Conservation (phyloP, 2,113 vertebrate genomes). For the Seriola dumerili region DNA sequence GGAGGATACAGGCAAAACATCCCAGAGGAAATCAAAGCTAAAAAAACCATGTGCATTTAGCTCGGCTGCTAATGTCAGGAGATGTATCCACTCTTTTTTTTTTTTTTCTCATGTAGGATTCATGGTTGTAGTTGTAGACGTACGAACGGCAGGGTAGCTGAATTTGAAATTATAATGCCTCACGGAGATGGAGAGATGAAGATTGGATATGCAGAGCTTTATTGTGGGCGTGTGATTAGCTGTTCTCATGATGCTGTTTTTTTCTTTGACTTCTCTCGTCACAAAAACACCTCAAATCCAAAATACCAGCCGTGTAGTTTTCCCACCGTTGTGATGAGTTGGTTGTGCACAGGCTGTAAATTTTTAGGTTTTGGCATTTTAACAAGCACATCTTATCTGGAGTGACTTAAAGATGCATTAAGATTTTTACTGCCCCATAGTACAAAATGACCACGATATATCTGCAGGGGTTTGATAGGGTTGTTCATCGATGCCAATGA, state of each 20-base stretch:
- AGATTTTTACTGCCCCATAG: constrained; percentile 41
- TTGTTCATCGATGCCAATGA: constrained; percentile 45
- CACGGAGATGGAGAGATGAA: background rate
- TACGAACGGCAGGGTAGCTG: constrained; percentile 2
- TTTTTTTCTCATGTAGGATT: constrained; percentile 9
- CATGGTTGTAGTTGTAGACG: background rate
- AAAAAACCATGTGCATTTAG: constrained; percentile 15
- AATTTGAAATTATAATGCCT: background rate
- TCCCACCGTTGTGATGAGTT: background rate
- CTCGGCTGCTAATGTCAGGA: constrained; percentile 10
- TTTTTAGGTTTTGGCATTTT: constrained; percentile 44
- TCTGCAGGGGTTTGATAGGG: constrained; percentile 32
- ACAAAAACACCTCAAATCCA: constrained; percentile 1
- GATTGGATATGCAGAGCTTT: background rate
- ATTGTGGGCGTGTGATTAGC: constrained; percentile 19
- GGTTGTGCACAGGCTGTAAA: constrained; percentile 2
- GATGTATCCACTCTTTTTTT: constrained; percentile 10
- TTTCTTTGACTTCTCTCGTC: constrained; percentile 9
- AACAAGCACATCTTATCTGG: constrained; percentile 27
- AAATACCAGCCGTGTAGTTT: background rate
- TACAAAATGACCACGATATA: constrained; percentile 24
- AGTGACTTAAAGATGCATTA: constrained; percentile 52
- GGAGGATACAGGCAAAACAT: constrained; percentile 26
- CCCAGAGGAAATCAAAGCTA: constrained; percentile 42
- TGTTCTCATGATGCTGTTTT: background rate